Base-by-base conservation (phyloP, 2,888 invertebrate genomes). In the Zygothrica quintamaculata region DNA sequence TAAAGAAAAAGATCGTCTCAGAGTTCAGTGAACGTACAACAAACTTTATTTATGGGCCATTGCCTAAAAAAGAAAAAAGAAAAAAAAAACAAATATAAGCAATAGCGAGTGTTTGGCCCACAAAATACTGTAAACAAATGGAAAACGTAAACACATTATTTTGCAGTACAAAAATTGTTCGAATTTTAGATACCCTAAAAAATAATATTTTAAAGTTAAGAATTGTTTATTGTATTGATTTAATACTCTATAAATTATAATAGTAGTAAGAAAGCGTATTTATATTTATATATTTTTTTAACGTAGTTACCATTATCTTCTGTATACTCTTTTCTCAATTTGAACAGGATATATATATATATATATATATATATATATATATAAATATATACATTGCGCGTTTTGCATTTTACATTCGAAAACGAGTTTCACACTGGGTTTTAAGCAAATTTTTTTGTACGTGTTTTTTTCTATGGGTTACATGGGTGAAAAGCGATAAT, bases 371-470 rank as follows among this genome's bases (percentile, higher is more conserved):
- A n/a, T n/a, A n/a, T n/a, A n/a, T n/a, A n/a, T n/a, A n/a, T n/a
- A 52, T 31, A 12, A 40, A 11, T 42, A 55, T 44, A 39, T 9
- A 48, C 67, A 11, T 25, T 42, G 59, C 56, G 47, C 65, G 55
- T 71, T 77, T 80, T 78, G 81, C 74, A 77, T 74, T 80, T 47
- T 78, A 77, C 74, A 77, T 74, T 80, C 47, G 37, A 66, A 80
- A 78, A 79, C 78, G 55, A 55, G 81, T 81, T 81, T 78, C 51
- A 59, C 51, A 46, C 52, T 47, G 18, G 29, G 36, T 46, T n/a
- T 3, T 46, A 52, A 66, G 65, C 42, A 36, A 57, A 57, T 46
- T 25, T 64, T 77, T 71, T 64, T 65, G 59, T 79, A 77, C 66
- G 77, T 78, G 68, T 62, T 65, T 65, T 65, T 65, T 59, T 74